Evolutionary conservation across 1,140 invertebrate genomes (phyloP).

Genomic region (Belonocnema kinseyi): DNA sequence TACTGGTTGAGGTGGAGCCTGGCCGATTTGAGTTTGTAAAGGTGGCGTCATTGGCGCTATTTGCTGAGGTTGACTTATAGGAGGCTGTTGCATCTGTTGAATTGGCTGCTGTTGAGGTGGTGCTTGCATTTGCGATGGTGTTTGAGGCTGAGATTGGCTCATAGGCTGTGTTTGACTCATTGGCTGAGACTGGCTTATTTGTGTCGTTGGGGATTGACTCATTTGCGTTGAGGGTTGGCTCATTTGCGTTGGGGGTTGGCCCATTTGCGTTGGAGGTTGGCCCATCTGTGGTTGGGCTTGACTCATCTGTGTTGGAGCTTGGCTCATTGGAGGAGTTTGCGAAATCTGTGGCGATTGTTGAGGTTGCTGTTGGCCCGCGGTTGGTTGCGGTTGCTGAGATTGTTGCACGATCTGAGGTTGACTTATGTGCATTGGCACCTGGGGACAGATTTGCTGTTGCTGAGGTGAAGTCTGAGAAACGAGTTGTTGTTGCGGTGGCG

Average conservation of each 20-base stretch:
- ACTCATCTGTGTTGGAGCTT: not conserved
- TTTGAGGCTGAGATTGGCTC: conserved; percentile 40
- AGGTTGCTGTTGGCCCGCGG: conserved; percentile 21
- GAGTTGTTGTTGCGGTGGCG: conserved; percentile 48
- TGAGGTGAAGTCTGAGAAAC: conserved; percentile 38
- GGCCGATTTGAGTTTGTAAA: conserved; percentile 38
- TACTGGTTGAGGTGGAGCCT: conserved; percentile 56
- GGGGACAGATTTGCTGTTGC: conserved; percentile 45
- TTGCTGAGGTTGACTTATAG: conserved; percentile 46
- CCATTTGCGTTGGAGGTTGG: conserved; percentile 5
- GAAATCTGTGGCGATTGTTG: conserved; percentile 62
- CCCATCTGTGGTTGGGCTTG: conserved; percentile 2
- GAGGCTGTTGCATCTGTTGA: conserved; percentile 48
- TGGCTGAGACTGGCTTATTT: not conserved
- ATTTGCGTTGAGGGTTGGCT: conserved; percentile 41
- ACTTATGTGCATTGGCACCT: conserved; percentile 43
- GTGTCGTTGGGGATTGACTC: conserved; percentile 44
- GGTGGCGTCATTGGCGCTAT: conserved; percentile 39
- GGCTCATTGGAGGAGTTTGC: conserved; percentile 37
- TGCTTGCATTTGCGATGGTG: conserved; percentile 49
- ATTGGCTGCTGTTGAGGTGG: conserved; percentile 41
- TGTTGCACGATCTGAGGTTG: conserved; percentile 46
- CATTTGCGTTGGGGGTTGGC: not conserved
- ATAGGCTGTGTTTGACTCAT: conserved; percentile 59
- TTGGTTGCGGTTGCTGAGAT: conserved; percentile 34